These are phyloP conservation scores for Drosophila persimilis DNA, from an alignment of 1,140 invertebrate species.

Conservation along the genomic window DNA sequence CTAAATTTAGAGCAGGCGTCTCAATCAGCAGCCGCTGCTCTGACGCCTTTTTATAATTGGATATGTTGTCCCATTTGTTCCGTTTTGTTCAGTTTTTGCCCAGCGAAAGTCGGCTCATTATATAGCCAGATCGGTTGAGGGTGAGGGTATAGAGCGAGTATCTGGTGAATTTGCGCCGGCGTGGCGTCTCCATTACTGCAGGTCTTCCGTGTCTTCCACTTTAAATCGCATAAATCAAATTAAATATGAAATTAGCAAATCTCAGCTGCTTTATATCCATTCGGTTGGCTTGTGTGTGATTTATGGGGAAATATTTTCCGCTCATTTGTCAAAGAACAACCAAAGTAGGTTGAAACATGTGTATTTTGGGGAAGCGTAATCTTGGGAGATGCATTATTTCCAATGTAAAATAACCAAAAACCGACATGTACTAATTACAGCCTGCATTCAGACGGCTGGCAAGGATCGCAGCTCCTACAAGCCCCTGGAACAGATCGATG, in stretches of 20 bases:
- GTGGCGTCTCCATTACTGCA: constrained; percentile 26
- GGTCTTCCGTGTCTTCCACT: constrained; percentile 30
- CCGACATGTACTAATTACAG: constrained; percentile 50
- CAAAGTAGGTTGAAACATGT: too few relatives aligned
- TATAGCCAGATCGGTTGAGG: not conserved
- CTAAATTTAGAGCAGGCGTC: constrained; percentile 77
- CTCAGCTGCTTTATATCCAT: constrained; percentile 24
- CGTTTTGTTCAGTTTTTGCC: constrained; percentile 35
- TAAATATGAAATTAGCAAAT: constrained; percentile 36
- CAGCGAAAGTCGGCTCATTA: constrained; percentile 50
- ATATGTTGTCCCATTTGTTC: constrained; percentile 55
- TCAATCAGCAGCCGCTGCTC: constrained; percentile 68
- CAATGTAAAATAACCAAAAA: too few relatives aligned
- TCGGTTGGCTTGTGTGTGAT: constrained; percentile 28
- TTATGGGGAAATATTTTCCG: constrained; percentile 47
- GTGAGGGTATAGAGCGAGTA: not conserved
- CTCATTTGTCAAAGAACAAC: constrained; percentile 41
- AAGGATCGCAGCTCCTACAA: constrained; percentile 84
- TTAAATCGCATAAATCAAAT: constrained; percentile 72
- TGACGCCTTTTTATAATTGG: constrained; percentile 78
- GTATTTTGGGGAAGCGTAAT: too few relatives aligned
- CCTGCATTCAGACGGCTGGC: constrained; percentile 84
- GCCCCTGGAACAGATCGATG: constrained; percentile 84
- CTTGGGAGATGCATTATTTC: too few relatives aligned
- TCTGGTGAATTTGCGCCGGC: constrained; percentile 32